Base-by-base conservation (phyloP, 2,888 invertebrate genomes). In the Amphiduros pacificus region DNA sequence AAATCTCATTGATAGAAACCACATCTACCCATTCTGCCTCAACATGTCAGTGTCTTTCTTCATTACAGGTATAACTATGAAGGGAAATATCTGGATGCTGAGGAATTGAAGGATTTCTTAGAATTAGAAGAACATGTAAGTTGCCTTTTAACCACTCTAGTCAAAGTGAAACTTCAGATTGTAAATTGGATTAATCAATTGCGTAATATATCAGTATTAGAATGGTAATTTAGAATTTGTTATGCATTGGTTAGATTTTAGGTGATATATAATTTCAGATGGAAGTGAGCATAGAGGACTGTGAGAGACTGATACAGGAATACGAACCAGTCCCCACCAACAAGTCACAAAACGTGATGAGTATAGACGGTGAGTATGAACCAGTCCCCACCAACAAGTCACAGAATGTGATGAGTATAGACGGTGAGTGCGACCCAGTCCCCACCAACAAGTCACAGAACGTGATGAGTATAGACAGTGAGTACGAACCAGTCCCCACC, bases 101-200 rank as follows among this genome's bases (percentile, higher is more conserved):
- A 79, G 51, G 86, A 86, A 70, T 74, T 87, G 44, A 76, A 79
- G 40, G 75, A 77, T 56, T 87, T 87, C 71, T 75, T 87, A 20
- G 74, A 75, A n/a, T 80, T 79, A 41, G 85, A 85, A 70, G 87
- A 87, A 76, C 77, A 81, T 72, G 85, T 85, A 71, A 68, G 66
- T 55, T 27, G 20, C 22, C 4, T 36, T 11, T 11, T 44, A 11
- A 11, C 36, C 17, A 17, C 17, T 9, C 9, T 11, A 36, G 36
- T 11, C 17, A 36, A 11, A 17, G 17, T 36, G 36, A 36, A 36
- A 9, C 36, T 36, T 9, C 36, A 36, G 17, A 17, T 36, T 11
- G 9, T 36, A 36, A 36, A 11, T 36, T 36, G 36, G 36, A 36
- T 11, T 17, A 36, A 36, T 36, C 17, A 36, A 17, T 36, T 36